These are phyloP conservation scores for Watsonalla cultraria DNA, from an alignment of 2,888 invertebrate genomes.

Conservation along the genomic window DNA sequence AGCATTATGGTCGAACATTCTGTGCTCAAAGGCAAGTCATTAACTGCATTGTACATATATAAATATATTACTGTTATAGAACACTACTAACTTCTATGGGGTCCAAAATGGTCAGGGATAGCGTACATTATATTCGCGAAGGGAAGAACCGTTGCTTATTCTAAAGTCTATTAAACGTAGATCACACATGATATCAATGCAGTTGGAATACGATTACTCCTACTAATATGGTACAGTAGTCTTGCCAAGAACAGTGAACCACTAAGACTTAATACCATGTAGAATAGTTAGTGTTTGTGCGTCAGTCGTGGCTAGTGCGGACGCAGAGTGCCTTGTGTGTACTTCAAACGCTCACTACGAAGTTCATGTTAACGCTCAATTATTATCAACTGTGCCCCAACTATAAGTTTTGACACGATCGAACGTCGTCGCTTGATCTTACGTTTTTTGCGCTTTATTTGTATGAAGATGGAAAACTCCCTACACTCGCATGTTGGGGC, in stretches of 20 bases:
- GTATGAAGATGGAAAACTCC: no score
- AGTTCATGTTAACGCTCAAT: no score
- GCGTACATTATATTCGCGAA: conserved; percentile 22
- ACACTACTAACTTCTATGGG: not conserved
- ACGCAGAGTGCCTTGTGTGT: not conserved
- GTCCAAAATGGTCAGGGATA: conserved; percentile 10
- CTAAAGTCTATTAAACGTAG: conserved; percentile 54
- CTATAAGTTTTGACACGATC: no score
- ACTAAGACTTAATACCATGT: not conserved
- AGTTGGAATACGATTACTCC: conserved; percentile 21
- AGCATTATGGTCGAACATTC: no score
- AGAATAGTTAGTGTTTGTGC: not conserved
- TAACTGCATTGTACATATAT: conserved; percentile 2
- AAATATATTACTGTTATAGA: conserved; percentile 1
- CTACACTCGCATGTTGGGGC: no score
- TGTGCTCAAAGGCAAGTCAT: not conserved
- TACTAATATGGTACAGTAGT: not conserved
- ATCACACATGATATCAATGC: conserved; percentile 46
- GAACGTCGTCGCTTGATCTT: no score
- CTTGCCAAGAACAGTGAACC: not conserved
- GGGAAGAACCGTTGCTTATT: conserved; percentile 36
- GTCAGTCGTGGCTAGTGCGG: not conserved
- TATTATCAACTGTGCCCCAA: no score
- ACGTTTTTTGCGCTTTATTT: no score
- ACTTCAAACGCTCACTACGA: not conserved